Percentiles rank a stretch among this genome's conserved stretches.
Evolutionary conservation across 1,140 invertebrate genomes (phyloP).

Genomic region (Drosophila tani): DNA sequence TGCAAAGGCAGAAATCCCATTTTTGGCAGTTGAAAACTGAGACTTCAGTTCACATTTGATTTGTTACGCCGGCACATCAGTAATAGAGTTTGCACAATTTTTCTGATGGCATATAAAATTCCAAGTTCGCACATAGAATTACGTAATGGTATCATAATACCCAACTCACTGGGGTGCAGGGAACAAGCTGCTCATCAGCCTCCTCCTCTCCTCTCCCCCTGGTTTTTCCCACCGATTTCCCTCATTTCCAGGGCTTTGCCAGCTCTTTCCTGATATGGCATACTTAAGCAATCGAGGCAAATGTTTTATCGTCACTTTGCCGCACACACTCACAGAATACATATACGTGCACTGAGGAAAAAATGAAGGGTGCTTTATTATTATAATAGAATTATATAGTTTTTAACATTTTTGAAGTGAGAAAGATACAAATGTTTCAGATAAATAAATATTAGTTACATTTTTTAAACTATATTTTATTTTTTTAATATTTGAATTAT

Average conservation of each 20-base stretch:
- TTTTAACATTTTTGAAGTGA: too few species aligned
- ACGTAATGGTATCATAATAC: conserved; percentile 60
- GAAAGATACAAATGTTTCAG: too few species aligned
- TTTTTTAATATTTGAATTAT: too few species aligned
- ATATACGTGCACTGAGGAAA: not conserved
- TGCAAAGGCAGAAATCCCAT: conserved; percentile 17
- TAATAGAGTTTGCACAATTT: conserved; percentile 48
- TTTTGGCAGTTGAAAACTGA: not conserved
- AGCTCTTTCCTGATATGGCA: conserved; percentile 59
- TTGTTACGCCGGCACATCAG: conserved; percentile 31
- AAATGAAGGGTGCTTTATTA: too few species aligned
- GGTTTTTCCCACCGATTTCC: conserved; percentile 18
- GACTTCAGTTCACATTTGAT: conserved; percentile 24
- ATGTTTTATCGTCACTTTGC: conserved; percentile 82
- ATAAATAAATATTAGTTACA: too few species aligned
- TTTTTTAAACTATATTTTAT: too few species aligned
- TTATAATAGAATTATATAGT: too few species aligned
- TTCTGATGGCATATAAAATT: conserved; percentile 45
- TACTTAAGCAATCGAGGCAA: conserved; percentile 81
- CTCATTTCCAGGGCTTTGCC: conserved; percentile 45
- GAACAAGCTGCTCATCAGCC: conserved; percentile 39
- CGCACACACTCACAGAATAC: conserved; percentile 52
- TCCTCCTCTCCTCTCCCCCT: not conserved
- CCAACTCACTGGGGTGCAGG: conserved; percentile 62
- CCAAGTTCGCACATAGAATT: conserved; percentile 48